Conservation (phyloP, 2,888 invertebrate species). For the Amphipoea lucens region DNA sequence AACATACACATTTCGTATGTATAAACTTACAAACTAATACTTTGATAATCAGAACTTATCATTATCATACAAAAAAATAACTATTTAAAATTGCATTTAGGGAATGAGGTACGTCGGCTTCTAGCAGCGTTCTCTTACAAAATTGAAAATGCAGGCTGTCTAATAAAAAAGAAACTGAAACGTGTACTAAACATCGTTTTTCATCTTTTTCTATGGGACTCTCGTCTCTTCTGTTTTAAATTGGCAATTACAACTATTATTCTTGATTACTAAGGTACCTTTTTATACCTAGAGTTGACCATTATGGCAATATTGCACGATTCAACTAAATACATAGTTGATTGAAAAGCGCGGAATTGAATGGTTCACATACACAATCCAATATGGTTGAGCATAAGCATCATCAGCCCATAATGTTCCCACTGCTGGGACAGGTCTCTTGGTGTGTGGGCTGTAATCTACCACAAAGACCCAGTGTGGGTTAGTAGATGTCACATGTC, state of each 20-base stretch:
- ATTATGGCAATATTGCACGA: background rate
- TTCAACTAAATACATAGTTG: background rate
- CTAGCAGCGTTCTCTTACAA: constrained; percentile 37
- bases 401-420: background rate
- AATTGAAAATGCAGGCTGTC: background rate
- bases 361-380: background rate
- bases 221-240: background rate
- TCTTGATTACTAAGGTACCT: background rate
- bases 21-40: constrained; percentile 66
- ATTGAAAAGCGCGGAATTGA: background rate
- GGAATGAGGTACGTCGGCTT: constrained; percentile 57
- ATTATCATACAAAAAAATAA: constrained; percentile 51
- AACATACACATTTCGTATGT: constrained; percentile 66
- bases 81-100: constrained; percentile 52
- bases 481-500: background rate
- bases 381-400: background rate
- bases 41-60: constrained; percentile 60
- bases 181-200: no score
- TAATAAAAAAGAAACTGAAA: no score
- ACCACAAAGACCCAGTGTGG: background rate
- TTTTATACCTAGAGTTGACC: constrained; percentile 1
- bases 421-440: background rate
- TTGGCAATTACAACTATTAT: constrained; percentile 13
- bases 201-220: no score
- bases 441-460: background rate